A percentile compares a stretch with the other conserved stretches of the same genome.
These are phyloP conservation scores for Loripinus fragilis DNA, from an alignment of 2,888 invertebrate genomes.

Conservation along the genomic window DNA sequence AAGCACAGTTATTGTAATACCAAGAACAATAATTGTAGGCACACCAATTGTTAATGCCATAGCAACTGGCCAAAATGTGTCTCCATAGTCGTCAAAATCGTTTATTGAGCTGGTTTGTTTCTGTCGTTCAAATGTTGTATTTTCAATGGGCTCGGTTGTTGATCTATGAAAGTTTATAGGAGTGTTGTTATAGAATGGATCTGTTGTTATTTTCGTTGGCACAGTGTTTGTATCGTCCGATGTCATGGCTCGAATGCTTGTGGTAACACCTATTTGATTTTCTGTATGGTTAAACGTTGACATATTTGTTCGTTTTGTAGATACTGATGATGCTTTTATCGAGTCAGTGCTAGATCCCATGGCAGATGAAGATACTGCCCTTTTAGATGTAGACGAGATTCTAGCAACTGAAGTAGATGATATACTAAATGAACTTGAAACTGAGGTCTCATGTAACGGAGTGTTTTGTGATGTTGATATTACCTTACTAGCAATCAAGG, in stretches of 20 bases:
- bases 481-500: too few species aligned
- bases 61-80: constrained; percentile 65
- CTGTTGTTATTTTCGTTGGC: neutral
- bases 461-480: too few species aligned
- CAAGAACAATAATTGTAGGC: constrained; percentile 60
- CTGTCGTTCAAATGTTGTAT: neutral
- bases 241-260: neutral
- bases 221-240: neutral
- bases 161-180: neutral
- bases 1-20: constrained; percentile 62
- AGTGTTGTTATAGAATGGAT: neutral
- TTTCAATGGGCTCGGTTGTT: neutral
- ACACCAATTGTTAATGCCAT: constrained; percentile 60
- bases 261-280: neutral
- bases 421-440: too few species aligned
- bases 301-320: neutral
- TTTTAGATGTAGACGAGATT: too few species aligned
- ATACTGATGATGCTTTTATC: neutral
- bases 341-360: neutral
- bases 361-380: neutral
- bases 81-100: constrained; percentile 20
- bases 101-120: neutral
- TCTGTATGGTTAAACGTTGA: neutral
- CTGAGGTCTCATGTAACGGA: too few species aligned
- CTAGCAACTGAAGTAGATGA: too few species aligned